Evolutionary conservation across 2,888 invertebrate species (phyloP).

Genomic region (Gymnosoma rotundatum): DNA sequence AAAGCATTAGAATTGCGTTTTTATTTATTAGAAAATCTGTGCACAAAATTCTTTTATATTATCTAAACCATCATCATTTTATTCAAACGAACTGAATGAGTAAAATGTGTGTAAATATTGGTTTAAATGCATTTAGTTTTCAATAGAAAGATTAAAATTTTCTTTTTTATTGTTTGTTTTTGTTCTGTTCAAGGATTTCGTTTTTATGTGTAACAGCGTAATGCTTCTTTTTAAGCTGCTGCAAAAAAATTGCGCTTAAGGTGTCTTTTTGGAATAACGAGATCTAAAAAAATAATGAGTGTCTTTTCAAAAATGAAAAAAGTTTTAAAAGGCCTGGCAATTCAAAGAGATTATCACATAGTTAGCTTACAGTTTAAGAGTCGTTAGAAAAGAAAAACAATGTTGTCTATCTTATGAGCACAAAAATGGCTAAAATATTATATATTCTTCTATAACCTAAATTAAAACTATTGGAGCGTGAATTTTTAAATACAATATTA

Average conservation of each 20-base stretch:
- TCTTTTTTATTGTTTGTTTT: constrained; percentile 23
- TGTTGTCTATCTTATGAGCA: too few relatives aligned
- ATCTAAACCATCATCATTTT: not conserved
- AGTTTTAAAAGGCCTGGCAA: too few relatives aligned
- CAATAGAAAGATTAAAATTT: constrained; percentile 49
- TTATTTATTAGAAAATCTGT: constrained; percentile 7
- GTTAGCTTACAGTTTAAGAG: too few relatives aligned
- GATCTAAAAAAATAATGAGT: not conserved
- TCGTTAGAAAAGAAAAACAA: too few relatives aligned
- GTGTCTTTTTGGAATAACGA: not conserved
- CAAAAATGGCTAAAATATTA: too few relatives aligned
- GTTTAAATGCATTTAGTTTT: constrained; percentile 48
- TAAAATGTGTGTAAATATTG: constrained; percentile 50
- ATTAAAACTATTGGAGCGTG: too few relatives aligned
- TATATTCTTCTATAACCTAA: too few relatives aligned
- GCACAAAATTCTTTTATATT: constrained; percentile 19
- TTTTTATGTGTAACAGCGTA: not conserved
- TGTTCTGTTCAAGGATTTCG: constrained; percentile 44
- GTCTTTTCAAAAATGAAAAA: too few relatives aligned
- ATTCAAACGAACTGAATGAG: constrained; percentile 29
- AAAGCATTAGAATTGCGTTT: not conserved
- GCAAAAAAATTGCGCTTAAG: not conserved
- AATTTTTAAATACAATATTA: too few relatives aligned
- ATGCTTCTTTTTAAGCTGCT: constrained; percentile 4
- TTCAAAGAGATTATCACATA: too few relatives aligned